Evolutionary conservation across 92 coral and sea anemone genomes (phyloP), one percentile per base, ranked within the genome.

Genomic region (Siderastrea radians): DNA sequence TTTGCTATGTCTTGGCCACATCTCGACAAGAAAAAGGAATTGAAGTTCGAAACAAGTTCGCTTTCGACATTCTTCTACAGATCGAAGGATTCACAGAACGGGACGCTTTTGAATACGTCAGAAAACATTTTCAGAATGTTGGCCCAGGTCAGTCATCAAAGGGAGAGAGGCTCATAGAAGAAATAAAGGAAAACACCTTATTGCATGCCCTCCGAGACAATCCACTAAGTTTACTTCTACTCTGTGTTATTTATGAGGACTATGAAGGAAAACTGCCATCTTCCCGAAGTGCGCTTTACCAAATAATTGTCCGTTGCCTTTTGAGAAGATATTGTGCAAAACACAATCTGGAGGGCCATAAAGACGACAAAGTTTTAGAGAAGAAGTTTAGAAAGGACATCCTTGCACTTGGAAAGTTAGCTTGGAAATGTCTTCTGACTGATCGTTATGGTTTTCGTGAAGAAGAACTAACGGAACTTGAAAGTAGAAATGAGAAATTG

Each of bases 181-280:
- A 71, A 48, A 66, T 79, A 1, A 1, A 67, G 38, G 44, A 13
- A 52, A 66, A 80, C 44, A 3, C 16, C 7, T 7, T 38, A 1
- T 47, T 80, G 14, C 65, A 38, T 44, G 84, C 50, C 0, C 66
- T 80, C 1, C 50, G 64, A 68, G 68, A 6, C 13, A 80, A 80
- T 68, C 84, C 84, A 0, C 26, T 80, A 44, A 51, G 53, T 50
- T n/a, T 80, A 13, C 84, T 80, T 53, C 84, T 80, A n/a, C 75
- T 80, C 6, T 80, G 84, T 12, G 66, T 80, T 44, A 48, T 80
- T 12, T 80, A 51, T 53, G 84, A 80, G 17, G 84, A 80, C 54
- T 55, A 26, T 53, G 11, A 43, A 1, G 84, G 84, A n/a, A 13
- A 67, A 3, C 54, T 80, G 9, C 84, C 84, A 7, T 65, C 74